phyloP scores from a whole-genome alignment of 2,888 invertebrate genomes.

The Petrophora chlorosata region DNA sequence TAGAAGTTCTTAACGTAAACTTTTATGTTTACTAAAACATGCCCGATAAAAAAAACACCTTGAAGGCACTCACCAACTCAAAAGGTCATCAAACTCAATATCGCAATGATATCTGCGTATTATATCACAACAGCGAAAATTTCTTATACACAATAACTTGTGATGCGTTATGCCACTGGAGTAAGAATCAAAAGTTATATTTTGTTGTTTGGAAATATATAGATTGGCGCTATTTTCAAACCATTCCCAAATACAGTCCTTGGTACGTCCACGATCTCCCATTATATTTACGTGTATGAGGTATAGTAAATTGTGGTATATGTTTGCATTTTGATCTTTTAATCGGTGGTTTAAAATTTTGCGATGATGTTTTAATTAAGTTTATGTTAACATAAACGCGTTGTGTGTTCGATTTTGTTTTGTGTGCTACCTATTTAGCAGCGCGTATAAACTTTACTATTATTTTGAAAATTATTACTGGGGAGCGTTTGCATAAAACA shows the following conservation, averaged over 20 bases:
- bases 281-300: slow-evolving; percentile 23
- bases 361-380: slow-evolving; percentile 14
- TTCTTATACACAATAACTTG: too few relatives aligned
- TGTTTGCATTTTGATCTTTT: slow-evolving; percentile 40
- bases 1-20: too few relatives aligned
- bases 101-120: too few relatives aligned
- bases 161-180: too few relatives aligned
- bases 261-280: slow-evolving; percentile 5
- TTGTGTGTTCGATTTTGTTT: background rate
- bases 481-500: too few relatives aligned
- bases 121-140: too few relatives aligned
- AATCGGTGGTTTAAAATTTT: slow-evolving; percentile 12
- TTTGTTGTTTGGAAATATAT: background rate
- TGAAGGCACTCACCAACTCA: too few relatives aligned
- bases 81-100: too few relatives aligned
- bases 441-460: too few relatives aligned
- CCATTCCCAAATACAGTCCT: background rate
- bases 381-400: background rate
- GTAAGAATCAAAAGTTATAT: background rate
- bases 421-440: background rate
- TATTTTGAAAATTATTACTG: too few relatives aligned
- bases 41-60: too few relatives aligned
- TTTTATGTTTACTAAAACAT: too few relatives aligned
- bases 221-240: background rate
- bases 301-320: slow-evolving; percentile 25